Evolutionary conservation across 1,140 invertebrate species (phyloP), one percentile per base, ranked within the genome.

Genomic region (Drosophila asahinai): DNA sequence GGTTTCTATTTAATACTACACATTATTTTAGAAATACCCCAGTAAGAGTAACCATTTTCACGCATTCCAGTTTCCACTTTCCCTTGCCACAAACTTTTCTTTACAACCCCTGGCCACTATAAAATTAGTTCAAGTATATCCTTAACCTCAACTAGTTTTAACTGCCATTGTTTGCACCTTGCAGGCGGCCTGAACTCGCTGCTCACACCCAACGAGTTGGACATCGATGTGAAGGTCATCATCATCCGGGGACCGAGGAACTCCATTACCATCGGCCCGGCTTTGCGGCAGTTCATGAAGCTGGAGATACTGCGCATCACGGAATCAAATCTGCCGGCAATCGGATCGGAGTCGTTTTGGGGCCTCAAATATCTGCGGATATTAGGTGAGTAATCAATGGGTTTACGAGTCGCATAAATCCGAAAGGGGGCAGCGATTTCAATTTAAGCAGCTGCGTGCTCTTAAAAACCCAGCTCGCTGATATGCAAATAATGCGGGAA

Each of bases 261-360:
- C 91, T 93, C 93, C 48, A 93, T 97, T 11, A 96, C 96, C 2
- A 96, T 97, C 66, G 96, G 96, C 95, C 96, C 33, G 95, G 96
- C 43, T 96, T 96, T 92, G 78, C 80, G 27, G 89, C 93, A 43
- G 64, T 96, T 97, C 86, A 93, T 93, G 45, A 94, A 95, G 54
- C 93, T 97, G 30, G 95, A 96, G 91, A 96, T 97, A 91, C 93
- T 97, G 2, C 95, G 96, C 80, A 97, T 97, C 43, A 95, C 95
- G 2, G 94, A 95, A 66, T 97, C 96, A 1, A 96, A 96, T 82
- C 93, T 97, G 6, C 96, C 97, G 1, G 96, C 96, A 14, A 96
- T 97, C 64, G 97, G 97, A 0, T 94, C 95, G 64, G 95, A 96
- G 82, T 96, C 96, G 11, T 97, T 97, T 91, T 97, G 95, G 95